Evolutionary conservation across 2,888 invertebrate species (phyloP), one percentile per base, ranked within the genome.

Genomic region (Phengaris alcon): DNA sequence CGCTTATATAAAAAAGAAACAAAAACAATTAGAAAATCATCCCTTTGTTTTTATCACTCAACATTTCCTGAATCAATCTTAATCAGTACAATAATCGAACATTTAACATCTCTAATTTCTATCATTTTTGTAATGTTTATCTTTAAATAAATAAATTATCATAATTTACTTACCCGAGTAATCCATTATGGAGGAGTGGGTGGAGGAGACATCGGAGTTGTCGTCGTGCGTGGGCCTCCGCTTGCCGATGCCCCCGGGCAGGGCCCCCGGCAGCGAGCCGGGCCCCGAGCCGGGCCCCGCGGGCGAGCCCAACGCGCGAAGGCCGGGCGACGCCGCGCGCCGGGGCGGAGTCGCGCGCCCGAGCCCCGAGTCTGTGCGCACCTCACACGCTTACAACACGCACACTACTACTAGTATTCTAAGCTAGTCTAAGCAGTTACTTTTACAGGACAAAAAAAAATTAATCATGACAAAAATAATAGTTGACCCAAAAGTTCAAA

Each of bases 331-430:
- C 75, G 97, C 97, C 68, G 97, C 97, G 85, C 97, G 95, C 80
- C 97, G 94, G 74, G 97, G 97, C 76, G 97, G 97, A 76, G 98
- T 97, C 74, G 97, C 97, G 84, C 97, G 95, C 72, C 97, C 97
- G 90, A 97, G 94, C 80, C 97, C 97, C 82, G 97, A 97, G 94
- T 97, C 97, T 90, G 96, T 75, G 77, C 73, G 77, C 75, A 76
- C 76, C 76, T 76, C 76, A 75, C 70, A 64, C 76, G 48, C 54
- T 57, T 76, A 54, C 76, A 74, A 72, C 69, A 44, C 75, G 51
- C 59, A 48, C 75, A 22, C 68, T 8, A 44, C 73, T 68, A 12
- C 35, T 46, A 35, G n/a, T 73, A 13, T 55, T 22, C 22, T 2
- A 22, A 6, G 4, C 64, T 44, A 64, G 6, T 59, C 22, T 10